Percentiles rank a stretch among this genome's conserved stretches.
Evolutionary conservation across 2,113 vertebrate species (phyloP).

Genomic region (Sceloporus undulatus): DNA sequence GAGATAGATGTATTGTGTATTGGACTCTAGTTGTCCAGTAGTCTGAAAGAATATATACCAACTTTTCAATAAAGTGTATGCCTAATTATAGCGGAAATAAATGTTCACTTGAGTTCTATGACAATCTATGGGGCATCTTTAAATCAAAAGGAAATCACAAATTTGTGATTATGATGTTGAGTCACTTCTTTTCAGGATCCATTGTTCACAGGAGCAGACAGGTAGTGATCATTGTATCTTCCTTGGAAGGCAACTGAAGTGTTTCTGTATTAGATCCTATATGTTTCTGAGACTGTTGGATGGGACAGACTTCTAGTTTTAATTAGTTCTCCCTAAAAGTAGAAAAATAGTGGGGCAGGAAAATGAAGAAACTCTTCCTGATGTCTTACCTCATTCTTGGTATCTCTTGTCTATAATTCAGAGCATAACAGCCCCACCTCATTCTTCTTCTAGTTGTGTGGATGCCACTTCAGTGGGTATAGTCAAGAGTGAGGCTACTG

Average conservation of each 20-base stretch:
- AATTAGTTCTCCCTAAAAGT: background rate
- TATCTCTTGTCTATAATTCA: background rate
- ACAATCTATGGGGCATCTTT: background rate
- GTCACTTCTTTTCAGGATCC: background rate
- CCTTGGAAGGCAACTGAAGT: background rate
- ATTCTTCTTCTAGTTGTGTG: background rate
- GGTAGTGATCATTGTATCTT: background rate
- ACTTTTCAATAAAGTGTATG: too few species aligned
- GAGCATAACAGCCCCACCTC: background rate
- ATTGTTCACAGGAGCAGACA: background rate
- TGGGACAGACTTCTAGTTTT: background rate
- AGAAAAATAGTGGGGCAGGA: background rate
- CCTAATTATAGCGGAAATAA: background rate
- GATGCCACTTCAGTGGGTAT: background rate
- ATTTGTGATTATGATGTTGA: too few species aligned
- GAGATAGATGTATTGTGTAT: too few species aligned
- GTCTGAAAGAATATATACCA: background rate
- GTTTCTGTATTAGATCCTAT: too few species aligned
- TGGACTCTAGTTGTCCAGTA: background rate
- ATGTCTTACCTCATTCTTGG: background rate
- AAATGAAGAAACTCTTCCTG: background rate
- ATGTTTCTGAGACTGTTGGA: too few species aligned
- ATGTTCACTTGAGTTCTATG: background rate
- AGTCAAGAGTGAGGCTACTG: background rate
- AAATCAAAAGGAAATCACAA: background rate